Evolutionary conservation across 2,888 invertebrate species (phyloP), one percentile per base, ranked within the genome.

Genomic region (Rhamnusium bicolor): DNA sequence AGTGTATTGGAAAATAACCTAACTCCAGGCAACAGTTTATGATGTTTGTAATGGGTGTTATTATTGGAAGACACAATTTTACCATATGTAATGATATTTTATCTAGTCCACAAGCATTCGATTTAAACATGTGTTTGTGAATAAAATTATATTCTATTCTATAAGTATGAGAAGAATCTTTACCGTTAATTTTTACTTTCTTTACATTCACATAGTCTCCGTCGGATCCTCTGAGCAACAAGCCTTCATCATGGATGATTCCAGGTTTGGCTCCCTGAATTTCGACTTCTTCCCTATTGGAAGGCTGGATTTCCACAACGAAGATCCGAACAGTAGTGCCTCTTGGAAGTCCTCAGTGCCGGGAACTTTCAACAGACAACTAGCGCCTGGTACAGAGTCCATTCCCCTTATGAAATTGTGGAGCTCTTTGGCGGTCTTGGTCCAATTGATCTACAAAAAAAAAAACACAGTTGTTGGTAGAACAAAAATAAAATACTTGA

Each of bases 371-470:
- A 88, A 77, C 40, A 71, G 58, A 66, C 87, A 87, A 88, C 95
- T 93, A 0, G 98, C 98, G 0, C 98, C 98, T 0, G 98, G 98
- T 0, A 97, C 96, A 2, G 97, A 98, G 86, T 98, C 98, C 83
- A 98, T 90, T 0, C 96, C 98, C 18, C 98, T 91, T 79, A 99
- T 95, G 85, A 98, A 98, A 87, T 98, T 96, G 89, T 98, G 98
- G 3, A 98, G 89, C n/a, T n/a, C 91, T 40, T 90, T 84, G 0
- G 94, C 95, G 0, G 92, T 87, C 86, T 93, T 92, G 0, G 90
- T 89, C 90, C 94, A 93, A 83, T 95, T 91, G 69, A 96, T 91
- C 92, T 92, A 81, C n/a, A 85, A 84, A 71, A 72, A 6, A 32
- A 19, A 4, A n/a, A 16, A 53, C n/a, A n/a, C n/a, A n/a, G n/a